Percentiles rank a stretch among this genome's conserved stretches.
phyloP scores from a whole-genome alignment of 2,888 invertebrate species.

The Oscheius myriophilus region DNA sequence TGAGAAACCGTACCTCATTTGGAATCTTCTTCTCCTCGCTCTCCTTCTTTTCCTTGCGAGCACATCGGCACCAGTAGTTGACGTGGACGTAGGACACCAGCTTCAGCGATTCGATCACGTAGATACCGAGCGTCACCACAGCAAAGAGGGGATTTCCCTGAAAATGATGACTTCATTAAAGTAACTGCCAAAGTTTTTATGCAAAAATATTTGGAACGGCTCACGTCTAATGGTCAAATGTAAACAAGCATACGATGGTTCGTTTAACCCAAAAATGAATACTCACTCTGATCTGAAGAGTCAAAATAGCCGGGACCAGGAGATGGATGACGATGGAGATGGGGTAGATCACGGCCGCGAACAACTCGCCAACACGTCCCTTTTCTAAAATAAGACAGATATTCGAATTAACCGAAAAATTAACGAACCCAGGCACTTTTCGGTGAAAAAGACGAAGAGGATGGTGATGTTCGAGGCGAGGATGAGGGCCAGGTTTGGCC shows the following conservation, averaged over 20 bases:
- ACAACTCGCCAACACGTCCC: conserved; percentile 70
- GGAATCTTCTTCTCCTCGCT: conserved; percentile 29
- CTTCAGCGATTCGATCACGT: conserved; percentile 77
- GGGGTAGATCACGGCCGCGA: conserved; percentile 82
- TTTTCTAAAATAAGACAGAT: conserved; percentile 36
- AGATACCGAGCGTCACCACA: conserved; percentile 53
- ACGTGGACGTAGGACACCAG: conserved; percentile 90
- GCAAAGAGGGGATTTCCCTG: conserved; percentile 65
- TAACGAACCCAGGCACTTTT: conserved; percentile 82
- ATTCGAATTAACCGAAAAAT: neutral
- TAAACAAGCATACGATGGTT: too few relatives aligned
- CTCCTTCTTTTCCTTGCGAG: conserved; percentile 37
- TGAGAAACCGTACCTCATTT: conserved; percentile 12
- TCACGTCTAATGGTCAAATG: too few relatives aligned
- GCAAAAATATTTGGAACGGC: too few relatives aligned
- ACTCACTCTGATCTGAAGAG: conserved; percentile 51
- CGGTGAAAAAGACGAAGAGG: conserved; percentile 81
- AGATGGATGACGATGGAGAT: conserved; percentile 82
- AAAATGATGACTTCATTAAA: neutral
- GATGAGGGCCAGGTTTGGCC: conserved; percentile 74
- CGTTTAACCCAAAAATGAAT: neutral
- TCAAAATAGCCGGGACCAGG: conserved; percentile 77
- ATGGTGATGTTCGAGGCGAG: conserved; percentile 86
- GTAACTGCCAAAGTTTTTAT: too few relatives aligned
- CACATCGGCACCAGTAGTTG: conserved; percentile 82